Conservation (phyloP, 2,797 vertebrate genomes). For the Pelodytes ibericus region DNA sequence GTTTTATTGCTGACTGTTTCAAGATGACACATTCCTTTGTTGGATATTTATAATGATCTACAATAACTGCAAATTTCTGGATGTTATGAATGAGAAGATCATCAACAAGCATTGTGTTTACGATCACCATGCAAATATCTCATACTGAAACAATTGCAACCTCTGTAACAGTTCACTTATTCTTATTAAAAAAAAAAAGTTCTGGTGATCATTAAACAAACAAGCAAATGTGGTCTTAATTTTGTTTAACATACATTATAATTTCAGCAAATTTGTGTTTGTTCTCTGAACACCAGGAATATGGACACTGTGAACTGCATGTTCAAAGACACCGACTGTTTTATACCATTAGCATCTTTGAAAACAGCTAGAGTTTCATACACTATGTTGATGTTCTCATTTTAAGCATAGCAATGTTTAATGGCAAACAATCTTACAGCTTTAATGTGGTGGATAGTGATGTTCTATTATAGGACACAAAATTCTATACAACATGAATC, state of each 20-base stretch:
- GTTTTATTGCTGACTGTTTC: constrained; percentile 61
- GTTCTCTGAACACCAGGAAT: neutral
- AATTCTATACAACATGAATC: too few species aligned
- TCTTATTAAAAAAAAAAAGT: neutral
- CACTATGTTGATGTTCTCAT: too few species aligned
- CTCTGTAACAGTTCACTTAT: constrained; percentile 1
- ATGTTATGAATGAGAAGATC: constrained; percentile 36
- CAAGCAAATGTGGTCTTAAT: neutral
- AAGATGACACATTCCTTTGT: constrained; percentile 60
- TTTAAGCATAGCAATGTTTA: too few species aligned
- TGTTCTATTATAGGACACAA: too few species aligned
- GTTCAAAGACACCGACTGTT: neutral
- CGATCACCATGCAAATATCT: constrained; percentile 26
- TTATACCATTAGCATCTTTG: too few species aligned
- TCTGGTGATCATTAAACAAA: neutral
- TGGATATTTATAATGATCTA: constrained; percentile 46
- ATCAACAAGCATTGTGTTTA: constrained; percentile 11
- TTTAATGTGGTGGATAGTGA: too few species aligned
- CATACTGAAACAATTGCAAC: constrained; percentile 7
- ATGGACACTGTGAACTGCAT: neutral
- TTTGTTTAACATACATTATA: neutral
- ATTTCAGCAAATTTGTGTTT: neutral
- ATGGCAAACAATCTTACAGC: too few species aligned
- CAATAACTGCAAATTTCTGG: constrained; percentile 37
- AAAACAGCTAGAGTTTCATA: too few species aligned